phyloP scores from a whole-genome alignment of 1,140 invertebrate species.

The Melanaphis sacchari region DNA sequence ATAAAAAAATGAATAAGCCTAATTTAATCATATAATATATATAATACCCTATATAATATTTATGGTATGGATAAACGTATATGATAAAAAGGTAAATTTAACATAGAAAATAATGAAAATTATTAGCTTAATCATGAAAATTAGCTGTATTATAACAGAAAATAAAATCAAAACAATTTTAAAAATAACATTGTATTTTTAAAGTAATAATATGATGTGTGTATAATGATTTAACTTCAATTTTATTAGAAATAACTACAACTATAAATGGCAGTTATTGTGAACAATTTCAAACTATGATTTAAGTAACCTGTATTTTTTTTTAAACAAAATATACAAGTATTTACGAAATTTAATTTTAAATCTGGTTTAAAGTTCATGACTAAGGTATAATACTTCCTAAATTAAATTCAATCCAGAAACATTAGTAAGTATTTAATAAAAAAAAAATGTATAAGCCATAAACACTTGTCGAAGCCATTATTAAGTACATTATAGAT shows the following conservation, averaged over 20 bases:
- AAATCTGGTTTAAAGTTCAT: background rate
- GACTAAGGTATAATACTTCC: no score
- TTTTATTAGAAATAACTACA: background rate
- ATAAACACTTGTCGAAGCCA: no score
- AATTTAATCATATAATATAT: conserved; percentile 5
- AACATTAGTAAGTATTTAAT: no score
- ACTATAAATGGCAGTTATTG: background rate
- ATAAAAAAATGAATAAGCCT: background rate
- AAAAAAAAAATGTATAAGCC: no score
- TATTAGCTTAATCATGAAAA: background rate
- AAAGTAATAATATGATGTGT: background rate
- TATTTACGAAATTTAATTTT: background rate
- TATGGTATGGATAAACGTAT: background rate
- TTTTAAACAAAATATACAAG: no score
- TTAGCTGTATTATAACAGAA: background rate
- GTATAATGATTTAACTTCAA: background rate
- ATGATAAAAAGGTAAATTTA: background rate
- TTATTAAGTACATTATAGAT: no score
- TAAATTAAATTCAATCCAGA: no score
- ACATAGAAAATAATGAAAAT: no score
- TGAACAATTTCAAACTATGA: background rate
- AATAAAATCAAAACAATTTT: background rate
- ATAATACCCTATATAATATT: no score
- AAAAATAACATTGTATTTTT: background rate
- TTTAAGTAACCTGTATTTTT: background rate